Evolutionary conservation across 2,113 vertebrate species (phyloP), one percentile per base, ranked within the genome.

Genomic region (Probosciger aterrimus): DNA sequence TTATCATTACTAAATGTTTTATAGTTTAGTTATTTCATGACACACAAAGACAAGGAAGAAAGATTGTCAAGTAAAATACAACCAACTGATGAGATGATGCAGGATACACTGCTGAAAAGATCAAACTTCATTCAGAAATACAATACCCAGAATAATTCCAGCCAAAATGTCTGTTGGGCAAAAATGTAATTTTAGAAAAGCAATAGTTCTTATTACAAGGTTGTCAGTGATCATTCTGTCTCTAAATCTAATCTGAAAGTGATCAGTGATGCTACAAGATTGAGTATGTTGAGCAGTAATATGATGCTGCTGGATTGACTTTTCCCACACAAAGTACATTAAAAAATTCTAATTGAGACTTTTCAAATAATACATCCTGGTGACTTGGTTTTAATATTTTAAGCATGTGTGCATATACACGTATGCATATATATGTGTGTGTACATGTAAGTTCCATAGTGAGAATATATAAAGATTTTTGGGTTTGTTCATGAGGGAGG

Each of bases 201-300:
- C 63, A 89, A 81, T 88, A 75, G 53, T 49, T 79, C 19, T 82
- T 37, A 75, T 91, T 95, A 75, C 44, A 85, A 89, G 44, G 20
- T 73, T 91, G 84, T 76, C 52, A 69, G 37, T 49, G 71, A 43
- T 80, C 25, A 27, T 47, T 91, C 11, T 87, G 11, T 73, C 41
- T 49, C 46, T 67, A 87, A 97, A 94, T 92, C 75, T 90, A 94
- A 93, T 91, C 63, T 83, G 85, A 82, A 87, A 92, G 22, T n/a
- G 52, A 85, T 87, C 67, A 87, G n/a, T 27, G 46, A 62, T 76
- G 24, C n/a, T 44, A 53, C 31, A 73, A 60, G 44, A 90, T 63
- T 77, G 37, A 79, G 93, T 60, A 83, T 37, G 11, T 31, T 82
- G 79, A 79, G 31, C 18, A 88, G 23, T 69, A 78, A 69, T 80